Evolutionary conservation across 2,797 vertebrate genomes (phyloP), one percentile per base, ranked within the genome.

Genomic region (Dryobates pubescens): DNA sequence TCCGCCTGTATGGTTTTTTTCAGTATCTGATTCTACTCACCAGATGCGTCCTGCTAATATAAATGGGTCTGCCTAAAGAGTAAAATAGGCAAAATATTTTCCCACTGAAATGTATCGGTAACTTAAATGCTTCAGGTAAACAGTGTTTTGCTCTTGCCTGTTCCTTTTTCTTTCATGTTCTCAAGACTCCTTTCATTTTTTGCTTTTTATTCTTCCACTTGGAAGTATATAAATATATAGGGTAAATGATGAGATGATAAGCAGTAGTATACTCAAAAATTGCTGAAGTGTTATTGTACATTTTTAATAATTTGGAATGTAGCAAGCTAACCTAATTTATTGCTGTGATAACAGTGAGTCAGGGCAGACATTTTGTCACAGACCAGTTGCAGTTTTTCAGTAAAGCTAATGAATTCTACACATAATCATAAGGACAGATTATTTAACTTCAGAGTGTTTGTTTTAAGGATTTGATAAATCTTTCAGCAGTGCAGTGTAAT

Each of bases 61-160:
- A 89, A 83, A 20, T 78, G 29, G 5, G 4, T 71, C 77, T 94
- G 5, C 32, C 24, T 65, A n/a, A 86, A 88, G 29, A 68, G 19
- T 62, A 41, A 91, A 79, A 71, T 13, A 73, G 17, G 18, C 57
- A 79, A 51, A 76, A 69, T 23, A 3, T 85, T 76, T 94, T 80
- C 34, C 8, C 7, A 2, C 23, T 77, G 17, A 64, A 67, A 34
- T 49, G 17, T 63, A 4, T 70, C 43, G 38, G 12, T 75, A 15
- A 41, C 23, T 67, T 29, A 49, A 68, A 30, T 80, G 45, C 30
- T 88, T 93, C 54, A 86, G 72, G 38, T 73, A 51, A 82, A 89
- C 45, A 36, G 57, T 88, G 75, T 91, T 96, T 95, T 94, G 94
- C 93, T 96, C 89, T 96, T 82, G 89, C 81, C 64, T 88, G 34